These are phyloP conservation scores for Eristalis pertinax DNA, from an alignment of 2,888 invertebrate species.

Conservation along the genomic window DNA sequence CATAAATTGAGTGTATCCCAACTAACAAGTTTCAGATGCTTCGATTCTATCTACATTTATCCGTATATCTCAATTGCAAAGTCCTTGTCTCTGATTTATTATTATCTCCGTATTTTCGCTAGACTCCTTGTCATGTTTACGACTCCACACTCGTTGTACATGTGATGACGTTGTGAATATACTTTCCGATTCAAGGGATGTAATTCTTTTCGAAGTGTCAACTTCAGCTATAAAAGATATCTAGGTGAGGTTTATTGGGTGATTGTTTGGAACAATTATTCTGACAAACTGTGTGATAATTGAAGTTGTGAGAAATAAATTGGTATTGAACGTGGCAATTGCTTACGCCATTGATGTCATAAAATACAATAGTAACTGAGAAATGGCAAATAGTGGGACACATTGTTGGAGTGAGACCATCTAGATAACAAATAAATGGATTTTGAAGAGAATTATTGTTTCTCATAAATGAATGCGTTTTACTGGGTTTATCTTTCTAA, in stretches of 20 bases:
- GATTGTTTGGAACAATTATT: neutral
- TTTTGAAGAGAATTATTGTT: too few species aligned
- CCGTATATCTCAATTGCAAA: neutral
- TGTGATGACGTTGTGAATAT: neutral
- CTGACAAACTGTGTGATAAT: neutral
- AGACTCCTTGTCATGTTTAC: neutral
- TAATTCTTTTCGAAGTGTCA: neutral
- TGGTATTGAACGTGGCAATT: neutral
- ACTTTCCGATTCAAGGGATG: neutral
- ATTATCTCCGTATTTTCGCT: neutral
- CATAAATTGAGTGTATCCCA: too few species aligned
- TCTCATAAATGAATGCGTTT: too few species aligned
- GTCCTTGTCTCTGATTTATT: neutral
- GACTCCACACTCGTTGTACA: neutral
- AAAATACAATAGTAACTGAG: neutral
- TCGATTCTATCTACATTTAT: neutral
- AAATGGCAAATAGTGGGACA: neutral
- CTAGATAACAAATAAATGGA: neutral
- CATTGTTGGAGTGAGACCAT: neutral
- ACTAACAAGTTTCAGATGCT: too few species aligned
- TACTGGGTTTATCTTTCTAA: too few species aligned
- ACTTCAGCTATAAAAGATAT: neutral
- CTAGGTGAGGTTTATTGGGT: neutral
- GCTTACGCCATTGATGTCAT: neutral
- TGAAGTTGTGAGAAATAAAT: neutral